Conservation (phyloP, 1,140 invertebrate species). For the Cardiocondyla obscurior region DNA sequence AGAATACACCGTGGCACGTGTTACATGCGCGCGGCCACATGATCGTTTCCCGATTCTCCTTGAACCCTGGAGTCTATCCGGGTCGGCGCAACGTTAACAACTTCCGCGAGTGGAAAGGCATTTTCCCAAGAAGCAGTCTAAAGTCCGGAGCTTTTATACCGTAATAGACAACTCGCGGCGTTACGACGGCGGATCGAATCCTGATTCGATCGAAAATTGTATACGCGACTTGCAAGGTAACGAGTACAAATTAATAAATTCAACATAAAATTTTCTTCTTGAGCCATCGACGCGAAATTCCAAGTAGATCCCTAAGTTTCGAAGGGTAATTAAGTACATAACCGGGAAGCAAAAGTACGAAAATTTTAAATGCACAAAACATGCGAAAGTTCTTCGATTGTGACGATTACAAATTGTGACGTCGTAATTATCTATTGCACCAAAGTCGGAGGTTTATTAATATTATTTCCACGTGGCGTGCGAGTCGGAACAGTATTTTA, state of each 20-base stretch:
- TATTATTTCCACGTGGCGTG: neutral
- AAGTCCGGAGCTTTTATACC: neutral
- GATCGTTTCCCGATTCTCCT: conserved; percentile 66
- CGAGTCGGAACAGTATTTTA: neutral
- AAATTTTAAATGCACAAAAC: neutral
- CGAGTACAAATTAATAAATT: neutral
- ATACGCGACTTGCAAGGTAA: neutral
- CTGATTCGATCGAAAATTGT: conserved; percentile 1
- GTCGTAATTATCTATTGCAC: neutral
- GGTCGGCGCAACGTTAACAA: conserved; percentile 45
- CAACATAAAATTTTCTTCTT: neutral
- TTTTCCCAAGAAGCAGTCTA: conserved; percentile 20
- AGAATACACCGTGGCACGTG: conserved; percentile 61
- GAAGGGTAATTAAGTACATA: neutral
- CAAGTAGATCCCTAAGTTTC: neutral
- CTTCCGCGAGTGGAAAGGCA: conserved; percentile 38
- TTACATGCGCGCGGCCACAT: conserved; percentile 58
- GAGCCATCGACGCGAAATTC: neutral
- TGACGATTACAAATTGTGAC: neutral
- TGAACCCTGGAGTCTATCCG: conserved; percentile 44
- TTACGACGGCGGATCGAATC: neutral
- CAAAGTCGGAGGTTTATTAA: neutral
- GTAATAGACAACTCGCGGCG: neutral
- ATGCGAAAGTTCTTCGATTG: neutral
- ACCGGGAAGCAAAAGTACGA: too few relatives aligned